phyloP scores from a whole-genome alignment of 2,888 invertebrate species.

The Rugalucina vietnamica region DNA sequence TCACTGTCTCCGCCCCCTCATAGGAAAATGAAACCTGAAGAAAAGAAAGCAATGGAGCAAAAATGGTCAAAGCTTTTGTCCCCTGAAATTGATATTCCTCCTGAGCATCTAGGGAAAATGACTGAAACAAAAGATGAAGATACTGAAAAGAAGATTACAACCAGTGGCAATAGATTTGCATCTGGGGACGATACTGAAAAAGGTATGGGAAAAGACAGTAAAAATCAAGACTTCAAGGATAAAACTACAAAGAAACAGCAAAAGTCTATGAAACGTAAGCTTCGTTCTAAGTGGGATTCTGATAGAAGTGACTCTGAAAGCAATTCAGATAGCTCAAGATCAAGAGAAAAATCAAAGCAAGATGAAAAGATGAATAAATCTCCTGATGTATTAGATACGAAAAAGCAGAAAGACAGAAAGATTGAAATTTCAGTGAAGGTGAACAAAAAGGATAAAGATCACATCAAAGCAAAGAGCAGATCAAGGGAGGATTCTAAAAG shows the following conservation, averaged over 20 bases:
- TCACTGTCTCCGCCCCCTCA: slow-evolving; percentile 58
- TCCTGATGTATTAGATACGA: background rate
- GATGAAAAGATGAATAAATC: background rate
- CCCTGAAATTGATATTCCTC: background rate
- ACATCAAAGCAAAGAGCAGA: background rate
- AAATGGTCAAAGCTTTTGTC: slow-evolving; percentile 54
- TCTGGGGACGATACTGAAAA: too few species aligned
- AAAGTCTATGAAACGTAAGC: background rate
- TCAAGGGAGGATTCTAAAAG: slow-evolving; percentile 16
- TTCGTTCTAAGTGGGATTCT: background rate
- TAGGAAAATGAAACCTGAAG: slow-evolving; percentile 57
- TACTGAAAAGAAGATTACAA: too few species aligned
- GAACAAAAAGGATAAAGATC: background rate
- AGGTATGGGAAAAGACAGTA: too few species aligned
- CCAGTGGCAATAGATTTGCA: too few species aligned
- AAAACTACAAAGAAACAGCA: background rate
- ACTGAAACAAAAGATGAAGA: too few species aligned
- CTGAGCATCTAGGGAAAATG: too few species aligned
- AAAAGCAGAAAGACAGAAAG: background rate
- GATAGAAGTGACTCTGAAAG: background rate
- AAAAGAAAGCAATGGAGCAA: slow-evolving; percentile 47
- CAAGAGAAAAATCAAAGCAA: background rate
- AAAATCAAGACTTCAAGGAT: too few species aligned
- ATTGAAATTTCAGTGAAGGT: background rate
- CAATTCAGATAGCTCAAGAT: background rate